Evolutionary conservation across 2,888 invertebrate genomes (phyloP), one percentile per base, ranked within the genome.

Genomic region (Saturnia japonica): DNA sequence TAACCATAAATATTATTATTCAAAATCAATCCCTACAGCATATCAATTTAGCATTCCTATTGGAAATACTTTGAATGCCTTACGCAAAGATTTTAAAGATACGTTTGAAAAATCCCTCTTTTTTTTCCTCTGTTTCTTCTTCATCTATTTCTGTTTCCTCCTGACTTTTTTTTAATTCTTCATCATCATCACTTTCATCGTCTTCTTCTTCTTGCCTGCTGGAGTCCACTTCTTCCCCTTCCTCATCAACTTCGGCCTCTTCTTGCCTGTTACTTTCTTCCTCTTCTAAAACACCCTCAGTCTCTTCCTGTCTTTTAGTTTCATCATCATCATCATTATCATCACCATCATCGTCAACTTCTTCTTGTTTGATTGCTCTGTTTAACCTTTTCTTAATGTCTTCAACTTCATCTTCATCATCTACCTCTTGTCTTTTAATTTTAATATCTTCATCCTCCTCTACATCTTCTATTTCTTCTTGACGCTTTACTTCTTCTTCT

Each of bases 1-100:
- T 74, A 71, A 64, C 72, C 73, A 72, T 67, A 71, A 71, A 67
- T 74, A 73, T 71, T 74, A 73, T 71, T 71, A 74, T 72, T 72
- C 11, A 45, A 43, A 74, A 40, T 9, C n/a, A 64, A 74, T 54
- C 73, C 78, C 72, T 73, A 82, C 77, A 74, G 75, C 77, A 82
- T 82, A 82, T 87, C 85, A 85, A 85, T 76, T 67, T 64, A 74
- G 80, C 86, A 84, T 87, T 89, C 79, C 82, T 68, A n/a, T 45
- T 14, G 76, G 83, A 85, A 82, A 75, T 85, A 84, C 83, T 76
- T 84, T 82, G 78, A 83, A 85, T 67, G 72, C 74, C 75, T 77
- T 79, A 90, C 72, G 82, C 82, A 60, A 83, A 80, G 72, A 81
- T 75, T 77, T 83, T 84, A 67, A 87, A 82, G 51, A 91, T 75